Conservation (phyloP, 2,888 invertebrate species). For the Pocota personata region DNA sequence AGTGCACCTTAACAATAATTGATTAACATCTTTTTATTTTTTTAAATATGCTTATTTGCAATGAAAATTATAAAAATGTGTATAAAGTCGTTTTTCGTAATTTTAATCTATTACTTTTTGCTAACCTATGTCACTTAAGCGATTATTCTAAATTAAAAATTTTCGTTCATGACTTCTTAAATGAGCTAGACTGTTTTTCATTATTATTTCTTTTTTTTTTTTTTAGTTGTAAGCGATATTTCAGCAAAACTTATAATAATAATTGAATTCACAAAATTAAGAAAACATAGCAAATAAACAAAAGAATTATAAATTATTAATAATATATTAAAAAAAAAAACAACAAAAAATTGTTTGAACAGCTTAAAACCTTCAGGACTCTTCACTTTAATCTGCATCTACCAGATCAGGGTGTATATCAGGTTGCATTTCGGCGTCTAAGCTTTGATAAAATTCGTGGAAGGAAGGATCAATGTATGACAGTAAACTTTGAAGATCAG, state of each 20-base stretch:
- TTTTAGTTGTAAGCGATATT: conserved; percentile 7
- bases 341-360: neutral
- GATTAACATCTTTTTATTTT: neutral
- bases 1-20: neutral
- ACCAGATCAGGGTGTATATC: conserved; percentile 32
- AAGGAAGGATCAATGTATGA: conserved; percentile 13
- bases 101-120: neutral
- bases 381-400: conserved; percentile 2
- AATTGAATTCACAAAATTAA: conserved; percentile 6
- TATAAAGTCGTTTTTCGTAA: conserved; percentile 25
- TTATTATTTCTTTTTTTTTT: neutral
- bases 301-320: neutral
- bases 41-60: too few relatives aligned
- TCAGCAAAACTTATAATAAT: conserved; percentile 3
- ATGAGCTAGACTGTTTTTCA: neutral
- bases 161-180: neutral
- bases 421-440: conserved; percentile 17
- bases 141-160: neutral
- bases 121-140: conserved; percentile 30
- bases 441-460: conserved; percentile 18
- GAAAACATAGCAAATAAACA: neutral
- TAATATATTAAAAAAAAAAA: conserved; percentile 1
- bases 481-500: neutral
- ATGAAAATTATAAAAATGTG: neutral
- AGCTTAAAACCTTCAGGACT: neutral